A percentile compares a stretch with the other conserved stretches of the same genome.
phyloP scores from a whole-genome alignment of 2,113 vertebrate genomes.

The Setophaga petechia region DNA sequence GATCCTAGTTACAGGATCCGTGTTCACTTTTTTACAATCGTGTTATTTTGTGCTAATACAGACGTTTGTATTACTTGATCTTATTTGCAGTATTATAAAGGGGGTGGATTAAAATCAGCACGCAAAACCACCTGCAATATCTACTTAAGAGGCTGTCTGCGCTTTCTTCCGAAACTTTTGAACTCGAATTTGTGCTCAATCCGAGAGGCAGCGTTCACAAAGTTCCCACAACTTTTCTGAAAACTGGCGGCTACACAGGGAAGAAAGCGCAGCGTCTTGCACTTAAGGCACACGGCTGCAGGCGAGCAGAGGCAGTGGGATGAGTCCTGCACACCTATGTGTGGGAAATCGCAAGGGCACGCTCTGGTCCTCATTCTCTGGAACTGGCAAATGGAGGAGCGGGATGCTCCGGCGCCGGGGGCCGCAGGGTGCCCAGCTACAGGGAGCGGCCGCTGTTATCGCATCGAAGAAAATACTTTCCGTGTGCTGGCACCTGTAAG shows the following conservation, averaged over 20 bases:
- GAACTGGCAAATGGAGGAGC: background rate
- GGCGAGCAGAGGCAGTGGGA: background rate
- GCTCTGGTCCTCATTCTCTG: background rate
- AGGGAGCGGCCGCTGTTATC: background rate
- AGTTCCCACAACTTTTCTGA: background rate
- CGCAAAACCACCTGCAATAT: background rate
- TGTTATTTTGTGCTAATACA: background rate
- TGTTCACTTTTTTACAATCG: accelerated
- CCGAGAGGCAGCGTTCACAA: background rate
- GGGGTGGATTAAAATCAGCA: background rate
- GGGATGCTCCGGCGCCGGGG: background rate
- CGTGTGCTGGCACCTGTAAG: background rate
- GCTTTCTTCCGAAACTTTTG: background rate
- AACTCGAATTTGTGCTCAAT: background rate
- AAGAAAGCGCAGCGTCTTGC: accelerated
- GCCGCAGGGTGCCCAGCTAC: no score
- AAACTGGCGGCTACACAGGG: background rate
- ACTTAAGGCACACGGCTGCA: accelerated
- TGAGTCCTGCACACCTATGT: background rate
- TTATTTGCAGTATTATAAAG: background rate
- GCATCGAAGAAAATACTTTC: background rate
- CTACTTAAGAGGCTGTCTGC: background rate
- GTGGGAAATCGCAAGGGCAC: background rate
- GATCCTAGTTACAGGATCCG: background rate
- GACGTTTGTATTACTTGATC: background rate